A percentile compares a stretch with the other conserved stretches of the same genome.
Evolutionary conservation across 2,888 invertebrate genomes (phyloP).

Genomic region (Orthonevra nobilis): DNA sequence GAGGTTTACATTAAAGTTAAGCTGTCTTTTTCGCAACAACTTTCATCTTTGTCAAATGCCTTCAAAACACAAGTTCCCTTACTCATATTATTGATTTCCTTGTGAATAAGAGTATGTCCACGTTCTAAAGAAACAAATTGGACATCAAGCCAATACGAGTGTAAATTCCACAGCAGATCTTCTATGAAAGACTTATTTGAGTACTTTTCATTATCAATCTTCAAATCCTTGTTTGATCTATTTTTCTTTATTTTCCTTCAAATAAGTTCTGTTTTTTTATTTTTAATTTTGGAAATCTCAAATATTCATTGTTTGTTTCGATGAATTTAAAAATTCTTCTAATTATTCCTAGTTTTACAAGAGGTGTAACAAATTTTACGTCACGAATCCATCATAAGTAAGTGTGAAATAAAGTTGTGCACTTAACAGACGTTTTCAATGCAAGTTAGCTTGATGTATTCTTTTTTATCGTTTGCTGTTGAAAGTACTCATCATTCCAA

Average conservation of each 20-base stretch:
- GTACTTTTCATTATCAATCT: too few species aligned
- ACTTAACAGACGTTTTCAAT: slow-evolving; percentile 3
- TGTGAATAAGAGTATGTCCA: too few species aligned
- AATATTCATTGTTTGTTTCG: slow-evolving; percentile 11
- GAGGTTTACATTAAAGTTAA: too few species aligned
- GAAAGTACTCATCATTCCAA: slow-evolving; percentile 25
- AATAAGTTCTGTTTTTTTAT: neutral
- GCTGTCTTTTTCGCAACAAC: too few species aligned
- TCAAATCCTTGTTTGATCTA: neutral
- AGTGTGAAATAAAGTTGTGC: slow-evolving; percentile 69
- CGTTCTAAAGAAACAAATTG: too few species aligned
- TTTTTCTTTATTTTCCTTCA: neutral
- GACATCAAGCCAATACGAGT: too few species aligned
- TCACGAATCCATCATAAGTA: slow-evolving; percentile 79
- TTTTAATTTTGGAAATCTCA: neutral
- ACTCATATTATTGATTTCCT: too few species aligned
- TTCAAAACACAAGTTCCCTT: too few species aligned
- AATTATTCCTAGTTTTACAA: slow-evolving; percentile 75
- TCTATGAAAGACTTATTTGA: too few species aligned
- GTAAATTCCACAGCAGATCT: too few species aligned
- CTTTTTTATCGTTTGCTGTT: slow-evolving; percentile 29
- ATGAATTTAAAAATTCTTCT: too few species aligned
- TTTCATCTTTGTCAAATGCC: too few species aligned
- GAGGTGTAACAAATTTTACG: slow-evolving; percentile 79
- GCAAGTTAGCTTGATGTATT: slow-evolving; percentile 32